Base-by-base conservation (phyloP, 2,797 vertebrate species). In the Remorina albescens region DNA sequence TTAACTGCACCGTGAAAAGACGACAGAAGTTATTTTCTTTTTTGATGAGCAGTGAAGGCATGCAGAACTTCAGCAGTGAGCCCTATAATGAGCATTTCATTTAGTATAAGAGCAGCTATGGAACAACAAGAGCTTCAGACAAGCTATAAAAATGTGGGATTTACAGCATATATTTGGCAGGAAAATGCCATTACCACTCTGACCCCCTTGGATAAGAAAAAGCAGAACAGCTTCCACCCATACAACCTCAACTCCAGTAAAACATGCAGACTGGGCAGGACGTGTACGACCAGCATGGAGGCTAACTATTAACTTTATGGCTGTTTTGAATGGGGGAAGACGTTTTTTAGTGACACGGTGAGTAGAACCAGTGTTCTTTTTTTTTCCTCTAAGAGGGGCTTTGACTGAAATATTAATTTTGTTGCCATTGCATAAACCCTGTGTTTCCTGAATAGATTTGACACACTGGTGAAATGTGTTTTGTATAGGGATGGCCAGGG, bases 81-180 rank as follows among this genome's bases (percentile, higher is more conserved):
- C 67, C 85, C 9, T 81, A 54, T 84, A 86, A 90, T 13, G 63
- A 88, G 79, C 39, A 57, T 84, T 87, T 82, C 39, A 59, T 79
- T 85, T 69, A 44, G 77, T 67, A 13, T 46, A 57, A 63, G 63
- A 76, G 77, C 72, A 55, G 71, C 82, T 67, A 8, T 61, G 80
- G 83, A 89, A 89, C 84, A 86, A 89, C 78, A 77, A 67, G 81
- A 71, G 83, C 55, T 80, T 83, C 64, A 85, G 82, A 88, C 71
- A 15, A 76, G 81, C 86, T 28, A 67, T 88, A 80, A 86, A 90
- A 88, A 69, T 41, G 32, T 67, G 51, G 64, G 79, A 86, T 94
- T 93, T 93, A 93, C 89, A 65, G 86, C 89, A 72, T 57, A 47
- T 76, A 85, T 76, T 91, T 95, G 93, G 93, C 91, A 93, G 86